Base-by-base conservation (phyloP, 1,140 invertebrate species). In the Rhynchophorus ferrugineus region DNA sequence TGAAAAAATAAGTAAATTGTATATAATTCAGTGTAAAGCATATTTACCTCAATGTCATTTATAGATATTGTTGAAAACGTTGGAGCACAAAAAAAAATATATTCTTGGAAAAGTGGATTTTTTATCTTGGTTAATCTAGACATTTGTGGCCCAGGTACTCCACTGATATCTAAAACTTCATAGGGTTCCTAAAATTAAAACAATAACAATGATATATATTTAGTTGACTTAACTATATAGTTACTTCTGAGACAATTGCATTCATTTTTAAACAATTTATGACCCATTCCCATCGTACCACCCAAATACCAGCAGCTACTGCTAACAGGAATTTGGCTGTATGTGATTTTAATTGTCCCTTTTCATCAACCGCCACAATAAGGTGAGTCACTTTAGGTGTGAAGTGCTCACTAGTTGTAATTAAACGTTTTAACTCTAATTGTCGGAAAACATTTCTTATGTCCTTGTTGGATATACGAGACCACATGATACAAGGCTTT, bases 311-410 rank as follows among this genome's bases (percentile, higher is more conserved):
- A n/a, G 61, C 55, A 5, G 68, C 66, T 7, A 69, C 58, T 5
- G 65, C 68, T n/a, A 49, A 54, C 14, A 69, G 49, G 38, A 60
- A 69, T 37, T 69, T 69, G n/a, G 66, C 65, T 2, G 68, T 69
- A 43, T 68, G 62, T 43, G 67, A 62, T 43, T 60, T 52, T 2
- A 68, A 44, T 18, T 49, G 44, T 20, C 66, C 67, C 3, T 50
- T 54, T 16, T 63, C 56, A 33, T 65, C 57, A 14, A 58, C 57
- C 16, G 54, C 18, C 19, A 68, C 65, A 14, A 69, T 61, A 56
- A 69, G 56, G 56, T 69, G 68, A 11, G 68, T 69, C 0, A 68
- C 63, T 11, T 45, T 46, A 3, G 35, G 11, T 37, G 33, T 50
- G 54, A 68, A 69, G 7, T n/a, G 38, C 16, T 34, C 35, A 29